Conservation (phyloP, 37 sponge, comb jelly and placozoan species). For the Tethya wilhelma region DNA sequence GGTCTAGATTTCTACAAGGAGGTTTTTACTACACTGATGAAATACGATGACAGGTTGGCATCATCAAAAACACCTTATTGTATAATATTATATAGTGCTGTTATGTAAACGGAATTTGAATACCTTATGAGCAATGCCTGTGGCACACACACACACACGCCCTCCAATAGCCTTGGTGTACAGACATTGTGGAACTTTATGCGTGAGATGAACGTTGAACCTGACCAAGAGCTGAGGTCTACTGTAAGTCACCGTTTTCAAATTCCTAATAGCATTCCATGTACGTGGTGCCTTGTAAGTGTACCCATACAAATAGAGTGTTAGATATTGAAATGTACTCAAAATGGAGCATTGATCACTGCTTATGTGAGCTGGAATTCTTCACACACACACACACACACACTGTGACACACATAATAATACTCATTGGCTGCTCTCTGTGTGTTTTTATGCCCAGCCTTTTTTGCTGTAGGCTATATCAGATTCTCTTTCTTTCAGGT, state of each 20-base stretch:
- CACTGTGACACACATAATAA: no score
- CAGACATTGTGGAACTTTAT: constrained; percentile 50
- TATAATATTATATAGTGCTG: no score
- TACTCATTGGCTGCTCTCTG: no score
- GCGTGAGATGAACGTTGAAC: constrained; percentile 50
- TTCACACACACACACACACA: no score
- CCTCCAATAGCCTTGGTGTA: constrained; percentile 37
- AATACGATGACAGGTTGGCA: constrained; percentile 72
- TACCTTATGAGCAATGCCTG: no score
- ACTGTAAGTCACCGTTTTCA: no score
- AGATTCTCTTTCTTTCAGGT: neutral
- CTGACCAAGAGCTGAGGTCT: constrained; percentile 46
- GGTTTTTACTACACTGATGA: constrained; percentile 56
- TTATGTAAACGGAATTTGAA: no score
- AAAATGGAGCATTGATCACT: no score
- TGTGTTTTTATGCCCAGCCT: neutral
- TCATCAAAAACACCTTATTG: neutral
- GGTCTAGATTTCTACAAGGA: constrained; percentile 76
- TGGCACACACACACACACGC: no score
- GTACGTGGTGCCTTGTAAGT: neutral
- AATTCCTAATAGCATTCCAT: neutral
- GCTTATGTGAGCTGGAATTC: no score
- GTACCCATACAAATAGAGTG: neutral
- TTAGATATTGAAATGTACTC: no score
- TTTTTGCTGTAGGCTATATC: neutral